phyloP scores from a whole-genome alignment of 2,113 vertebrate genomes.

The Neotoma lepida region DNA sequence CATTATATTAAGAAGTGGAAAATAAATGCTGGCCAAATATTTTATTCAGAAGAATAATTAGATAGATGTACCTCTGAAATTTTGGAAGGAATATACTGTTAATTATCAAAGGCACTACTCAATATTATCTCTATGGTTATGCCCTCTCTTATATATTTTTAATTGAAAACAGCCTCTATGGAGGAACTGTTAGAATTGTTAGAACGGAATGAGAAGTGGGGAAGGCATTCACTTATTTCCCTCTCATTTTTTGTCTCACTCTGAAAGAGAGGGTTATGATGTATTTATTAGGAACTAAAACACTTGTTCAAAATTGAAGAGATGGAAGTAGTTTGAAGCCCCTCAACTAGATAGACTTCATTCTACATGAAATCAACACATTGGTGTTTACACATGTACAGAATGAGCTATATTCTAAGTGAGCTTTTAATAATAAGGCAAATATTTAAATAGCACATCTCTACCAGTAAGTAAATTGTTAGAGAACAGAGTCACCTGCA shows the following conservation, averaged over 20 bases:
- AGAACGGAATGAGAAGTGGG: not conserved
- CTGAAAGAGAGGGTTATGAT: not conserved
- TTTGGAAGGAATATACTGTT: slow-evolving; percentile 63
- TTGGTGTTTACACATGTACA: not conserved
- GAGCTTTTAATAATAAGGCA: slow-evolving; percentile 34
- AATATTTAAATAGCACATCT: slow-evolving; percentile 34
- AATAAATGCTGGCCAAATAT: slow-evolving; percentile 67
- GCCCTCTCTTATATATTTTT: slow-evolving; percentile 49
- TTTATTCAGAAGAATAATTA: slow-evolving; percentile 63
- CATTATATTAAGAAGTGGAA: slow-evolving; percentile 71
- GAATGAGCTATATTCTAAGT: slow-evolving; percentile 2
- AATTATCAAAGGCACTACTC: slow-evolving; percentile 50
- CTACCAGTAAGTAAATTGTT: not conserved
- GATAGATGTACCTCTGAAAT: slow-evolving; percentile 48
- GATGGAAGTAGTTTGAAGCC: not conserved
- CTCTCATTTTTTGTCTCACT: not conserved
- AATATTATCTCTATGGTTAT: not conserved
- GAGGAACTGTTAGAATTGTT: slow-evolving; percentile 53
- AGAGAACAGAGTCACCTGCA: slow-evolving; percentile 20
- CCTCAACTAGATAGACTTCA: not conserved
- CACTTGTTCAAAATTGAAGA: slow-evolving; percentile 9
- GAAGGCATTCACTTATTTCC: not conserved
- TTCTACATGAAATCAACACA: not conserved
- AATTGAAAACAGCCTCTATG: slow-evolving; percentile 37
- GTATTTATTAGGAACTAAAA: slow-evolving; percentile 25